Evolutionary conservation across 2,888 invertebrate species (phyloP).

Genomic region (Argyresthia albistria): DNA sequence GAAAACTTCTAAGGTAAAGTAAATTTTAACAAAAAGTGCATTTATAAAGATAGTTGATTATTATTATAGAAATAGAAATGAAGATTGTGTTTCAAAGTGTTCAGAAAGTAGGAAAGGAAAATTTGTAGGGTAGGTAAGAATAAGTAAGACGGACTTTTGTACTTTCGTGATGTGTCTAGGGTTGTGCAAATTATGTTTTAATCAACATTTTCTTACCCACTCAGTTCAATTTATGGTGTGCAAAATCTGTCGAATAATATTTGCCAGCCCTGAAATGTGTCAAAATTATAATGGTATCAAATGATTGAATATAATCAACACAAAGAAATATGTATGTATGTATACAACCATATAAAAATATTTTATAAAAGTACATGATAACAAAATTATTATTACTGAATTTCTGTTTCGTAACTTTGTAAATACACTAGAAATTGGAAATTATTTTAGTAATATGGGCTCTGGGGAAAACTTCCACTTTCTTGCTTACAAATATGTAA

Average conservation of each 20-base stretch:
- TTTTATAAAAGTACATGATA: not conserved
- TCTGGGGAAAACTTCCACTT: constrained; percentile 9
- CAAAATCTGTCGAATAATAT: too few species aligned
- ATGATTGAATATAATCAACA: constrained; percentile 10
- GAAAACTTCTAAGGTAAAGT: constrained; percentile 17
- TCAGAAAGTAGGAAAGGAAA: constrained; percentile 46
- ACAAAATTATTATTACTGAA: not conserved
- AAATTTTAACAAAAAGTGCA: constrained; percentile 63
- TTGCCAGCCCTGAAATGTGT: constrained; percentile 45
- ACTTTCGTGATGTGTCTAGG: constrained; percentile 60
- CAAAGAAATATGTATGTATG: constrained; percentile 15
- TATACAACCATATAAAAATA: not conserved
- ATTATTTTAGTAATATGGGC: constrained; percentile 24
- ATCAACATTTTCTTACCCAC: not conserved
- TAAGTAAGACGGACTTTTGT: constrained; percentile 52
- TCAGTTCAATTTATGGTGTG: too few species aligned
- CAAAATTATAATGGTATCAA: constrained; percentile 23
- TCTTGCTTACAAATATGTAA: not conserved
- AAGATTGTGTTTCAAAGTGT: constrained; percentile 46
- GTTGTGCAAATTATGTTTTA: constrained; percentile 30
- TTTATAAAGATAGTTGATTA: constrained; percentile 57
- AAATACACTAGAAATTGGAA: constrained; percentile 15
- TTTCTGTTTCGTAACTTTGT: constrained; percentile 12
- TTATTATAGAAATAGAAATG: constrained; percentile 49
- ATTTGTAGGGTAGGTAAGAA: constrained; percentile 38